A percentile compares a stretch with the other conserved stretches of the same genome.
phyloP scores from a whole-genome alignment of 2,888 invertebrate genomes.

The Piscicola geometra region DNA sequence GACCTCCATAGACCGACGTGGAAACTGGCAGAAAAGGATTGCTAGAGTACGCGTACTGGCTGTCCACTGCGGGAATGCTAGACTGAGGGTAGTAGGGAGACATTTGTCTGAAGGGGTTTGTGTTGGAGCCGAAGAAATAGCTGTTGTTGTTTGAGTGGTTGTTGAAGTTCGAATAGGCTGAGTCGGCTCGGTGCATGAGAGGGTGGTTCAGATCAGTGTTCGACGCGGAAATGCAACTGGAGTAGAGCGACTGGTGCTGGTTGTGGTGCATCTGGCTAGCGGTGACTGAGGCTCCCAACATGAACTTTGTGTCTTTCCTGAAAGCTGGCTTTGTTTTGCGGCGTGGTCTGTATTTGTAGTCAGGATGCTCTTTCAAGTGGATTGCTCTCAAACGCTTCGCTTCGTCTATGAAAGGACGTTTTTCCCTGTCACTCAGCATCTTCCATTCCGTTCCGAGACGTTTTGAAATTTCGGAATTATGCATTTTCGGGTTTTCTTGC shows the following conservation, averaged over 20 bases:
- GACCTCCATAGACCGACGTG: conserved; percentile 30
- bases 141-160: conserved; percentile 1
- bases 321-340: conserved; percentile 81
- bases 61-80: background rate
- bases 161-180: conserved; percentile 20
- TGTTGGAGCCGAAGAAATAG: conserved; percentile 25
- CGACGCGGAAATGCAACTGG: conserved; percentile 9
- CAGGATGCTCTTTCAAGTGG: conserved; percentile 99
- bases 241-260: conserved; percentile 28
- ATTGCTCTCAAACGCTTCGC: conserved; percentile 92
- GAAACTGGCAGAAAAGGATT: conserved; percentile 33
- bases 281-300: conserved; percentile 16
- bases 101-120: conserved; percentile 17
- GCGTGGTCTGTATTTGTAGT: conserved; percentile 92
- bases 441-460: conserved; percentile 97
- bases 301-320: conserved; percentile 76
- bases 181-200: conserved; percentile 15
- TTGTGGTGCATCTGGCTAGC: background rate
- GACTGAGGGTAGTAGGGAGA: conserved; percentile 31
- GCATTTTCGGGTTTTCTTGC: conserved; percentile 98
- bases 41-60: conserved; percentile 25
- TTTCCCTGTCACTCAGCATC: conserved; percentile 85
- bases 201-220: conserved; percentile 14
- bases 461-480: conserved; percentile 95
- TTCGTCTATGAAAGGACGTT: conserved; percentile 96